phyloP scores from a whole-genome alignment of 2,888 invertebrate genomes.

The Drosophila quinaria region DNA sequence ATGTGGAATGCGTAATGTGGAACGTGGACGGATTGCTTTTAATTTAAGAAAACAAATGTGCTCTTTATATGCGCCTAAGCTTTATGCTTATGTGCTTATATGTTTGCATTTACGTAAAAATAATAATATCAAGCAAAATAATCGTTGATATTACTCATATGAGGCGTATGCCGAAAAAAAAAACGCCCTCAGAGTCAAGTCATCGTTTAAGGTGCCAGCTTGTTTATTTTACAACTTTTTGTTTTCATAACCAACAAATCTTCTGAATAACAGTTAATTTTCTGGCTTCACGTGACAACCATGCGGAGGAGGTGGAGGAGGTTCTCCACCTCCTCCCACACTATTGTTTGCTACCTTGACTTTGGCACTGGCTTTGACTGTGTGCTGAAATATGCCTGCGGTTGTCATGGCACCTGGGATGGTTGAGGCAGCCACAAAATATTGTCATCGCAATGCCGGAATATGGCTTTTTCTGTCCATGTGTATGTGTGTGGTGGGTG shows the following conservation, averaged over 20 bases:
- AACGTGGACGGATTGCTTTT: conserved; percentile 35
- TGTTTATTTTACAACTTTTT: conserved; percentile 24
- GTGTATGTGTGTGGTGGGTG: background rate
- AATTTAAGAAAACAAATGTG: conserved; percentile 40
- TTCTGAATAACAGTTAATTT: conserved; percentile 68
- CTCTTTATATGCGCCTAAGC: conserved; percentile 34
- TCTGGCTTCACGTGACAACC: conserved; percentile 58
- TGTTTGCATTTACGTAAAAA: conserved; percentile 32
- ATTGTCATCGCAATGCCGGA: conserved; percentile 38
- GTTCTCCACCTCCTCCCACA: background rate
- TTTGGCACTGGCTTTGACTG: conserved; percentile 13
- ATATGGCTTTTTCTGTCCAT: conserved; percentile 1
- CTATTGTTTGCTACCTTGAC: conserved; percentile 10
- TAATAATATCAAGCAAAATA: conserved; percentile 43
- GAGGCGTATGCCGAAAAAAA: conserved; percentile 41
- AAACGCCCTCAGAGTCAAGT: conserved; percentile 11
- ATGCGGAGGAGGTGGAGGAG: too few species aligned
- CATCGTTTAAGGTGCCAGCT: conserved; percentile 10
- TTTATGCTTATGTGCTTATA: conserved; percentile 43
- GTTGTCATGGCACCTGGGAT: conserved; percentile 18
- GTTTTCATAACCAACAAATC: conserved; percentile 62
- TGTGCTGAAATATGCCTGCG: conserved; percentile 32
- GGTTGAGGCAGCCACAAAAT: conserved; percentile 44
- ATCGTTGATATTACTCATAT: conserved; percentile 62
- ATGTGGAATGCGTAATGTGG: conserved; percentile 11